A percentile compares a stretch with the other conserved stretches of the same genome.
Evolutionary conservation across 2,113 vertebrate species (phyloP).

Genomic region (Hystrix brachyura): DNA sequence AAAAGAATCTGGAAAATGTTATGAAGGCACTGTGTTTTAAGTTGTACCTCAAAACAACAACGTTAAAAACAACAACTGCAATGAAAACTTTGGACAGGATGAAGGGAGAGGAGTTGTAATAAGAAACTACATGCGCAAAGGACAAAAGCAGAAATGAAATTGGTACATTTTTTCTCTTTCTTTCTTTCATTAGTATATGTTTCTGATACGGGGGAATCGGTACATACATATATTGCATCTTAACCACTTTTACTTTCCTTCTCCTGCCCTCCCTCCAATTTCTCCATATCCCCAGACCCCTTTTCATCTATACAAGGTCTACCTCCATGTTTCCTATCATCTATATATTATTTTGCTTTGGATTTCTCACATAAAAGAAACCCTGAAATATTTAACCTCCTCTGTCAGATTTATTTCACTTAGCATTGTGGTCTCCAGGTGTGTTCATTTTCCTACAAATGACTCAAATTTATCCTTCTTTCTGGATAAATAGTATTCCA

Average conservation of each 20-base stretch:
- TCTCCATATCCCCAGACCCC: background rate
- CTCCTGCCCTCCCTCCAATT: background rate
- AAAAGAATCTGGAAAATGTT: background rate
- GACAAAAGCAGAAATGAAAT: background rate
- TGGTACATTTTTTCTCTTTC: background rate
- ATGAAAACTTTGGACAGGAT: background rate
- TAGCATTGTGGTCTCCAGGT: background rate
- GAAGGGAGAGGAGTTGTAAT: background rate
- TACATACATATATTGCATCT: background rate
- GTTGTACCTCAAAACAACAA: background rate
- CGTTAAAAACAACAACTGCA: background rate
- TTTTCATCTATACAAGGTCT: background rate
- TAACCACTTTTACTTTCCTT: background rate
- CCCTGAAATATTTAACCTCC: background rate
- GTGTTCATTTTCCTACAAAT: background rate
- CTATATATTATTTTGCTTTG: background rate
- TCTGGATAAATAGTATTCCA: background rate
- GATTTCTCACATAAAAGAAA: background rate
- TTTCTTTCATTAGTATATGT: background rate
- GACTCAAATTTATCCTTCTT: background rate
- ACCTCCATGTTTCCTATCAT: background rate
- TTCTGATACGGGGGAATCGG: background rate
- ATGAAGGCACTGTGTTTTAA: background rate
- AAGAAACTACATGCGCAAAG: background rate
- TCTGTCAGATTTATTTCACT: background rate